These are phyloP conservation scores for Netelia fuscicornis DNA, from an alignment of 2,888 invertebrate genomes.

Conservation along the genomic window DNA sequence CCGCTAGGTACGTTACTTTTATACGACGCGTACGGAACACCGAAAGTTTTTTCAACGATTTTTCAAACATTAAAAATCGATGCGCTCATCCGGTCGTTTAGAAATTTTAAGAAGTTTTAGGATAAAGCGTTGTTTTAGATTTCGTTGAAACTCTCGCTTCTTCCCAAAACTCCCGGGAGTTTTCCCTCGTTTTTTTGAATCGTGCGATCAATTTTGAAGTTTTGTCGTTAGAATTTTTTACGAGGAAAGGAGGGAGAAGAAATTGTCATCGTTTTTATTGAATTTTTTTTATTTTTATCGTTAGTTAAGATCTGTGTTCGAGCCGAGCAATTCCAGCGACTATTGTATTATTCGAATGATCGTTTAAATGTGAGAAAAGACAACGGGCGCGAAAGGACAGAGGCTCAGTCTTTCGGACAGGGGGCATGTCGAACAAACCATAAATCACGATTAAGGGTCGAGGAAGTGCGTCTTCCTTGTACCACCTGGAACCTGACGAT, in stretches of 20 bases:
- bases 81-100: conserved; percentile 12
- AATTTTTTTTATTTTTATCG: conserved; percentile 28
- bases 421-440: conserved; percentile 52
- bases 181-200: not conserved
- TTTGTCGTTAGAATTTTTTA: not conserved
- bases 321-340: not conserved
- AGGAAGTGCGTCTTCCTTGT: conserved; percentile 74
- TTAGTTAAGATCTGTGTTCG: not conserved
- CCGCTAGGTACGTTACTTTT: not conserved
- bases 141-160: not conserved
- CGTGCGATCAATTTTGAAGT: not conserved
- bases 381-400: conserved; percentile 34
- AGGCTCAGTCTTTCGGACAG: not conserved
- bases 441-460: conserved; percentile 82
- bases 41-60: not conserved
- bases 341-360: conserved; percentile 53
- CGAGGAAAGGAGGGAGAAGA: not conserved
- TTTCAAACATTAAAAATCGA: not conserved
- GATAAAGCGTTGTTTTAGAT: not conserved
- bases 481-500: conserved; percentile 26
- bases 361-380: conserved; percentile 50
- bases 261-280: conserved; percentile 14
- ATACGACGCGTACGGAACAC: conserved; percentile 14
- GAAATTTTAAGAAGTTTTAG: not conserved
- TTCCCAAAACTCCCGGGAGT: not conserved